These are phyloP conservation scores for Saturnia pavonia DNA, from an alignment of 2,888 invertebrate genomes.

Conservation along the genomic window DNA sequence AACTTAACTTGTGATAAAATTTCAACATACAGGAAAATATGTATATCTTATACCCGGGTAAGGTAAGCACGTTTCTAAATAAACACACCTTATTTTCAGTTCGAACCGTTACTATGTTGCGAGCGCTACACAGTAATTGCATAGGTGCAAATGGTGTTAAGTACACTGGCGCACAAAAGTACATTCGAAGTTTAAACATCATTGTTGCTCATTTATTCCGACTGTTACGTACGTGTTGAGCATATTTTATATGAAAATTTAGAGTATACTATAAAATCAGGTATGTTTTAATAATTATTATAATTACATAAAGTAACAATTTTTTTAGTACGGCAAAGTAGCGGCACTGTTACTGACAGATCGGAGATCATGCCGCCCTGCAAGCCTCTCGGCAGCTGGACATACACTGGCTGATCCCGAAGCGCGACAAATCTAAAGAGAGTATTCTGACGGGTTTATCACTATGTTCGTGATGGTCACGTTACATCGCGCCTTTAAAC, in stretches of 20 bases:
- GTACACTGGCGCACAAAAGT: not conserved
- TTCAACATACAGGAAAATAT: not conserved
- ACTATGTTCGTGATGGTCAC: too few relatives aligned
- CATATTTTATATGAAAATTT: not conserved
- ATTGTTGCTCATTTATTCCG: not conserved
- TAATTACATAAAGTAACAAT: too few relatives aligned
- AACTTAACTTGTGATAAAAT: not conserved
- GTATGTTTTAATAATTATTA: too few relatives aligned
- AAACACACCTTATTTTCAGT: not conserved
- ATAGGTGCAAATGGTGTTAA: conserved; percentile 2
- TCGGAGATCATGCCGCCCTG: too few relatives aligned
- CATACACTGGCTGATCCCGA: too few relatives aligned
- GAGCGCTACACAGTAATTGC: not conserved
- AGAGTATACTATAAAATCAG: too few relatives aligned
- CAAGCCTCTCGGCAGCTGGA: too few relatives aligned
- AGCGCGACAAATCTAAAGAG: too few relatives aligned
- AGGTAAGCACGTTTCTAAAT: conserved; percentile 3
- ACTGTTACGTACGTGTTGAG: not conserved
- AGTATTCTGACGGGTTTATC: too few relatives aligned
- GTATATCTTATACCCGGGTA: not conserved
- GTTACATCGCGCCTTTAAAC: too few relatives aligned
- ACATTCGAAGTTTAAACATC: not conserved
- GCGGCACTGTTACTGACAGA: too few relatives aligned
- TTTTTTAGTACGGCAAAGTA: too few relatives aligned
- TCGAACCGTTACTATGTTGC: not conserved